Evolutionary conservation across 2,888 invertebrate genomes (phyloP), one percentile per base, ranked within the genome.

Genomic region (Caenorhabditis japonica): DNA sequence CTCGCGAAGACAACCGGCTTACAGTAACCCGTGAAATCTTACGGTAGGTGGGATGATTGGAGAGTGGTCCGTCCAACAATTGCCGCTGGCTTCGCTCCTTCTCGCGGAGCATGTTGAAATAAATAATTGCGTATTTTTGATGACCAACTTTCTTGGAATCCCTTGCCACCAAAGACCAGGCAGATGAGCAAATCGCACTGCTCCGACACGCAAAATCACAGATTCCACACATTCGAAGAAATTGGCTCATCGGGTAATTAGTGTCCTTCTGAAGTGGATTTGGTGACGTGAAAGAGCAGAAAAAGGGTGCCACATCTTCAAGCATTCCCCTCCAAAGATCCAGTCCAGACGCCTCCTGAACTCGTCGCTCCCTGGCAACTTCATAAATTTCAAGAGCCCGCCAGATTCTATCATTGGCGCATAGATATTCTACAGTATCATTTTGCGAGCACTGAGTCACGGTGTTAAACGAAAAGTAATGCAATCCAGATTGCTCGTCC

Each of bases 311-410:
- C 12, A 5, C 10, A 1, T 25, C 17, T 4, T 55, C 19, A 3
- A n/a, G 17, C 55, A 55, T 55, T 13, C 12, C 7, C 27, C 1
- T 30, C 55, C 39, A 41, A 2, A 17, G n/a, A n/a, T n/a, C n/a
- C n/a, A n/a, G n/a, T n/a, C n/a, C n/a, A n/a, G n/a, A n/a, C 12
- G 19, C 19, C 19, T 55, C 43, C 13, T 15, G 8, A 4, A 19
- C 43, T 27, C 55, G 8, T 21, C 55, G n/a, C 21, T 39, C 41
- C 19, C 55, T 25, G 3, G 55, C 55, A 7, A 17, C 41, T 30
- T 55, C 55, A 33, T 17, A 55, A 4, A 55, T 55, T 30, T 55
- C 55, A 41, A 55, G n/a, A 2, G 55, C 55, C 38, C 55, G 41
- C 41, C 55, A 39, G 12, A 43, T 33, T 15, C 27, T 8, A 4